These are phyloP conservation scores for Glyphotaelius pellucidus DNA, from an alignment of 2,888 invertebrate genomes.

Conservation along the genomic window DNA sequence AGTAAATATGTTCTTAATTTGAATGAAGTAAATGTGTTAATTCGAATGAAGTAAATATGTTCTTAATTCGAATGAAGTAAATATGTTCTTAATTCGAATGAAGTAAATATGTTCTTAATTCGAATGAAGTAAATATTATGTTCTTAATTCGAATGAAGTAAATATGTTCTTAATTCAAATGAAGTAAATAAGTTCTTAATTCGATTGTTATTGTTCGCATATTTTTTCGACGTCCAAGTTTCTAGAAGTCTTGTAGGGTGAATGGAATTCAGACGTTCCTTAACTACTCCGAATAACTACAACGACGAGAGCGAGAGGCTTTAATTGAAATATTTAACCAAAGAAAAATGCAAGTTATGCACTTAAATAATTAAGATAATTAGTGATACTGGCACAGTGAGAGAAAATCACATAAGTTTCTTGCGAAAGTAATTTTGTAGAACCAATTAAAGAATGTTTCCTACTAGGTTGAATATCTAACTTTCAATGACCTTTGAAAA, in stretches of 20 bases:
- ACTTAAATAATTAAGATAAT: conserved; percentile 27
- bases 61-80: too few species aligned
- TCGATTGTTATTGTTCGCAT: background rate
- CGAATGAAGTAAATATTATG: too few species aligned
- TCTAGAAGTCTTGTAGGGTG: background rate
- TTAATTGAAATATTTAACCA: conserved; percentile 24
- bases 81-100: conserved; percentile 20
- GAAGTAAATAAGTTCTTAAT: too few species aligned
- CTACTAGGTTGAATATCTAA: background rate
- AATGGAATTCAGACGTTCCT: background rate
- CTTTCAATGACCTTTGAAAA: background rate
- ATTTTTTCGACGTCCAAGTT: background rate
- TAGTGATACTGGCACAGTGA: conserved; percentile 2
- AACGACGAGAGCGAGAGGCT: conserved; percentile 7
- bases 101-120: conserved; percentile 17
- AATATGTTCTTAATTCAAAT: conserved; percentile 20
- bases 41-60: conserved; percentile 18
- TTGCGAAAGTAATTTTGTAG: background rate
- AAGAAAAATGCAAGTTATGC: conserved; percentile 16
- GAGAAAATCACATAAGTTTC: background rate
- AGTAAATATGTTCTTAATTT: conserved; percentile 17
- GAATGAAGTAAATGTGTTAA: too few species aligned
- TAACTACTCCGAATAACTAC: background rate
- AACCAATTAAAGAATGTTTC: background rate
- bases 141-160: too few species aligned